Conservation (phyloP, 2,797 vertebrate species). For the Syngnathus rostellatus region DNA sequence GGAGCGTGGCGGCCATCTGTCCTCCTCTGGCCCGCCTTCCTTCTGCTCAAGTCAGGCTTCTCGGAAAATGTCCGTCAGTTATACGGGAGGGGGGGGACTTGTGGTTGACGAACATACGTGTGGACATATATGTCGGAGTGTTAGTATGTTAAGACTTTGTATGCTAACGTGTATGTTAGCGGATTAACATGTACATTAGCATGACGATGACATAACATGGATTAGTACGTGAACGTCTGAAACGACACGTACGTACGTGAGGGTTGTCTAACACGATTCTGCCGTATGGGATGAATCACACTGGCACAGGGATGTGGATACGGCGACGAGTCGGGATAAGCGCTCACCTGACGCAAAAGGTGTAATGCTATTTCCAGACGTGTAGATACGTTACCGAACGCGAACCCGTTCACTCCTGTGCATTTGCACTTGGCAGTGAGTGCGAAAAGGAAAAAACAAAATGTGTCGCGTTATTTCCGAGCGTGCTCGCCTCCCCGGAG, state of each 20-base stretch:
- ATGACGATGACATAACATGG: too few species aligned
- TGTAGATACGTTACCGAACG: neutral
- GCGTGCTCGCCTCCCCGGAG: neutral
- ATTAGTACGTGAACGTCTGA: too few species aligned
- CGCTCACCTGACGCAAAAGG: constrained; percentile 1
- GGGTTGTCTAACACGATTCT: too few species aligned
- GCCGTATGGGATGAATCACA: too few species aligned
- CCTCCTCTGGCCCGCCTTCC: neutral
- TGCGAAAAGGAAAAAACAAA: neutral
- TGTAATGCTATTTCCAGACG: neutral
- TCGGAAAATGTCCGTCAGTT: neutral
- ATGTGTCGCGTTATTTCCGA: neutral
- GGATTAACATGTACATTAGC: too few species aligned
- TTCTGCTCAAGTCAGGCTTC: neutral
- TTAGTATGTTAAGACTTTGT: neutral
- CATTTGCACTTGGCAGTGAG: neutral
- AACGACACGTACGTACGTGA: too few species aligned
- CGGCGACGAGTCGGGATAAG: neutral
- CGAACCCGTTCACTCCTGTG: neutral
- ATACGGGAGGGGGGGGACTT: too few species aligned
- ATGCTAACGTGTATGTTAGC: too few species aligned
- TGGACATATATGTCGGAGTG: neutral
- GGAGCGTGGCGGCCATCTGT: neutral
- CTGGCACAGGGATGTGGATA: too few species aligned
- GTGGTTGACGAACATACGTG: neutral